phyloP scores from a whole-genome alignment of 1,140 invertebrate genomes.

The Diuraphis noxia region DNA sequence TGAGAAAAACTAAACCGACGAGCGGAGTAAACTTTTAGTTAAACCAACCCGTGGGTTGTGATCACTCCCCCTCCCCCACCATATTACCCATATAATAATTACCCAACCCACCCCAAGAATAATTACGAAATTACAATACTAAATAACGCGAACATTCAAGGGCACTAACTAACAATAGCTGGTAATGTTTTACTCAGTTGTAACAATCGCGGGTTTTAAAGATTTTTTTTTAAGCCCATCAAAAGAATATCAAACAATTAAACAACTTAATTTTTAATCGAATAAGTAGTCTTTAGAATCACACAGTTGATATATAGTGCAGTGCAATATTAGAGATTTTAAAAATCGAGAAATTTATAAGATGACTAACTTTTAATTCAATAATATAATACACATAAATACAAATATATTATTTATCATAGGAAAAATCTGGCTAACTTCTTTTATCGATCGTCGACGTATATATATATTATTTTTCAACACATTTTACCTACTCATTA shows the following conservation, averaged over 20 bases:
- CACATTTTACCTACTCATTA: not conserved
- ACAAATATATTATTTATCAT: too few relatives aligned
- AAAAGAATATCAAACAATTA: not conserved
- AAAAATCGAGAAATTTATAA: not conserved
- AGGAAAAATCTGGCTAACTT: not conserved
- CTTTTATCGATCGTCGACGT: not conserved
- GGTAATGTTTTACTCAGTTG: not conserved
- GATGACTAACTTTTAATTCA: not conserved
- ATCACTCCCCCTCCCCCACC: not conserved
- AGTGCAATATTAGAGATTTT: not conserved
- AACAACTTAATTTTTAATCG: not conserved
- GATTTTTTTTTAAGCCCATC: not conserved
- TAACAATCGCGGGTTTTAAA: not conserved
- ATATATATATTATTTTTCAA: not conserved
- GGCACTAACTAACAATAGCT: not conserved
- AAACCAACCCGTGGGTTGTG: too few relatives aligned
- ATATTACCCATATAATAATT: too few relatives aligned
- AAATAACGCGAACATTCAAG: not conserved
- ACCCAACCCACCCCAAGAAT: too few relatives aligned
- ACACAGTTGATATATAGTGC: not conserved
- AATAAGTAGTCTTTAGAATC: not conserved
- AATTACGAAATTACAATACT: not conserved
- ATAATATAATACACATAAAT: too few relatives aligned
- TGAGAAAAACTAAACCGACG: not conserved
- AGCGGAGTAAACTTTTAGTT: not conserved